Evolutionary conservation across 2,888 invertebrate genomes (phyloP).

Genomic region (Ischnus inquisitorius): DNA sequence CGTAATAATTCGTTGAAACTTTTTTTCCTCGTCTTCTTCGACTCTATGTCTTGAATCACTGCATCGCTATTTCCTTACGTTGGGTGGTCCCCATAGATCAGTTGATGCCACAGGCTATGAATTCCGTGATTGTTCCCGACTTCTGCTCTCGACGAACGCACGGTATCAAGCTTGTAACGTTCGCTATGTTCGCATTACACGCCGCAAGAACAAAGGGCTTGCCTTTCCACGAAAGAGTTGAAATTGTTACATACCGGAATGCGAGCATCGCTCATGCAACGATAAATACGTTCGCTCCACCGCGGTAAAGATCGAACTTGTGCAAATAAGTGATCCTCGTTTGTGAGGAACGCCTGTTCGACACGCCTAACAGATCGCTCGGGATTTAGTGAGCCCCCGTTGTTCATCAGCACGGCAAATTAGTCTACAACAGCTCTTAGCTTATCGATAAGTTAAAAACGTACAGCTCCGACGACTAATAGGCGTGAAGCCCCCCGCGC

Average conservation of each 20-base stretch:
- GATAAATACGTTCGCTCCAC: background rate
- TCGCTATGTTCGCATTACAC: slow-evolving; percentile 13
- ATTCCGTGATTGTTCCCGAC: slow-evolving; percentile 53
- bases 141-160: slow-evolving; percentile 27
- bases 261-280: slow-evolving; percentile 24
- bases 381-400: background rate
- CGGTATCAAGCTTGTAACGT: slow-evolving; percentile 25
- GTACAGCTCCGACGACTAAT: background rate
- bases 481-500: slow-evolving; percentile 1
- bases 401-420: slow-evolving; percentile 1
- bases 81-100: slow-evolving; percentile 35
- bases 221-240: slow-evolving; percentile 16
- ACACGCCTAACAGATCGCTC: background rate
- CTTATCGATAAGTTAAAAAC: slow-evolving; percentile 10
- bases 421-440: slow-evolving; percentile 4
- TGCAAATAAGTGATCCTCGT: too few relatives aligned
- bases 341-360: background rate
- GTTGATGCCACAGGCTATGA: slow-evolving; percentile 42
- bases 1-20: slow-evolving; percentile 29
- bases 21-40: slow-evolving; percentile 27
- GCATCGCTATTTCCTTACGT: slow-evolving; percentile 34
- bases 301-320: too few relatives aligned
- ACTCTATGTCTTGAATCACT: slow-evolving; percentile 14
- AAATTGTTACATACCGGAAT: slow-evolving; percentile 12
- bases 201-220: slow-evolving; percentile 30